Conservation (phyloP, 2,797 vertebrate genomes). For the Acanthurus leucopareius region DNA sequence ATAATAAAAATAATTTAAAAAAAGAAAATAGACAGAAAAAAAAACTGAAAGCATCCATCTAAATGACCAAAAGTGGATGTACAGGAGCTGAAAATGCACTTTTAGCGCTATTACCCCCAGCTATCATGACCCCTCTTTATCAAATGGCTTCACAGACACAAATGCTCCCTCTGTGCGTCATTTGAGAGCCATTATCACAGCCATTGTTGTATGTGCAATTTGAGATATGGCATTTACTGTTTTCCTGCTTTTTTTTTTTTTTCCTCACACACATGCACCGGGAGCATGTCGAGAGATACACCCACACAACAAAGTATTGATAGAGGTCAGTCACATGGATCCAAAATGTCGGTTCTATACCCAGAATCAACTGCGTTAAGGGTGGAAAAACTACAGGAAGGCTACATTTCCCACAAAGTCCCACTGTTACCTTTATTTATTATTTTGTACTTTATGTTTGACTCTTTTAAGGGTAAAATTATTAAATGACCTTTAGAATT, state of each 20-base stretch:
- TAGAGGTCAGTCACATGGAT: too few species aligned
- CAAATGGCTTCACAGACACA: slow-evolving; percentile 70
- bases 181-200: slow-evolving; percentile 68
- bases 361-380: too few species aligned
- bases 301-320: too few species aligned
- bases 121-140: slow-evolving; percentile 72
- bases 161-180: slow-evolving; percentile 68
- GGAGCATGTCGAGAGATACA: too few species aligned
- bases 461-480: too few species aligned
- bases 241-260: slow-evolving; percentile 31
- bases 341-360: too few species aligned
- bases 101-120: slow-evolving; percentile 65
- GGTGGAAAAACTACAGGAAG: too few species aligned
- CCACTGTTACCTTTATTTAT: too few species aligned
- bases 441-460: too few species aligned
- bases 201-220: slow-evolving; percentile 67
- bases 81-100: slow-evolving; percentile 66
- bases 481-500: too few species aligned
- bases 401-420: too few species aligned
- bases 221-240: slow-evolving; percentile 62
- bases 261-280: neutral
- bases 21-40: neutral
- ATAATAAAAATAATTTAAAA: neutral
- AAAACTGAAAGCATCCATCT: slow-evolving; percentile 64
- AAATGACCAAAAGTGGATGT: slow-evolving; percentile 60